These are phyloP conservation scores for Marronus borbonicus DNA, from an alignment of 2,888 invertebrate species.

Conservation along the genomic window DNA sequence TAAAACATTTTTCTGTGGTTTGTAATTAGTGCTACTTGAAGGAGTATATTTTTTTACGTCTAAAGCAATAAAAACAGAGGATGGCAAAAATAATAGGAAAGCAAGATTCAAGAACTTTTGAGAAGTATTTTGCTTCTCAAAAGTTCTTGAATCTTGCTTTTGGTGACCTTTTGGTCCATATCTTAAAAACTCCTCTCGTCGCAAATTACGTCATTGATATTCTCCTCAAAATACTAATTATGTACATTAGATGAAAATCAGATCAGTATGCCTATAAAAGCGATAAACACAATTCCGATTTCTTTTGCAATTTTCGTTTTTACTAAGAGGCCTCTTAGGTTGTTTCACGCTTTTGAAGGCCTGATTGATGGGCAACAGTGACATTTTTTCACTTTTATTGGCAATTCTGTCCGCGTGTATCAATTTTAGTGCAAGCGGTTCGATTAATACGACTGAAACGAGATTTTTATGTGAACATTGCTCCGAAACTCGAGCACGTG, in stretches of 20 bases:
- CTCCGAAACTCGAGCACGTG: slow-evolving; percentile 61
- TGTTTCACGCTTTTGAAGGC: slow-evolving; percentile 19
- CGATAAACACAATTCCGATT: not conserved
- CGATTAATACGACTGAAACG: slow-evolving; percentile 61
- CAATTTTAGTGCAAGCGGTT: slow-evolving; percentile 60
- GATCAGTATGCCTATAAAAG: not conserved
- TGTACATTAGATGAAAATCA: not conserved
- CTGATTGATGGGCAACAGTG: slow-evolving; percentile 52
- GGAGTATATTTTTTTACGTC: too few relatives aligned
- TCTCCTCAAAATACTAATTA: slow-evolving; percentile 4
- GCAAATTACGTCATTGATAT: not conserved
- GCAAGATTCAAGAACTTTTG: too few relatives aligned
- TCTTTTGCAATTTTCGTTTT: slow-evolving; percentile 6
- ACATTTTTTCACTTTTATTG: slow-evolving; percentile 62
- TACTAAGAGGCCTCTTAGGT: slow-evolving; percentile 10
- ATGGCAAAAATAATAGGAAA: too few relatives aligned
- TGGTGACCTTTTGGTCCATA: too few relatives aligned
- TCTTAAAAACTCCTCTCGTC: not conserved
- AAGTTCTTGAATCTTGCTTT: too few relatives aligned
- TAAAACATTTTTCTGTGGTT: too few relatives aligned
- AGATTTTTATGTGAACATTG: slow-evolving; percentile 65
- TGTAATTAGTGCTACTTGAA: too few relatives aligned
- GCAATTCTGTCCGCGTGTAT: slow-evolving; percentile 59
- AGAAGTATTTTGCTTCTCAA: too few relatives aligned
- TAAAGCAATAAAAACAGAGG: too few relatives aligned